Conservation (phyloP, 1,140 invertebrate species). For the Meloidogyne hapla region DNA sequence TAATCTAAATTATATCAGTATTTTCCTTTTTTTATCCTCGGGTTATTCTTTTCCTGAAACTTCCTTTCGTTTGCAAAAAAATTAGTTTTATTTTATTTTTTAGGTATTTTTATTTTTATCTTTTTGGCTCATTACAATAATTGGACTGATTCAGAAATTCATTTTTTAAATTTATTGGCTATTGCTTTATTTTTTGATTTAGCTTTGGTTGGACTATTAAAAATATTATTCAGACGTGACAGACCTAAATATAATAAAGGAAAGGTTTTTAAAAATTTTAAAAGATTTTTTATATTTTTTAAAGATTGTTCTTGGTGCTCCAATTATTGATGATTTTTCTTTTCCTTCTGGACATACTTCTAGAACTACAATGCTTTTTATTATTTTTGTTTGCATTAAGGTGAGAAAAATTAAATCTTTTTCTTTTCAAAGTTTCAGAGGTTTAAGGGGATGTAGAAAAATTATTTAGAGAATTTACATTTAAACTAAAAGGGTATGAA, state of each 20-base stretch:
- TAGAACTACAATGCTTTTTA: slow-evolving; percentile 75
- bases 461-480: no score
- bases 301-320: slow-evolving; percentile 56
- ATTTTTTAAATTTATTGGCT: neutral
- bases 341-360: slow-evolving; percentile 94
- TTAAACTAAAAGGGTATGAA: no score
- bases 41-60: no score
- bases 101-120: neutral
- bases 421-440: no score
- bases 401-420: neutral
- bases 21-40: no score
- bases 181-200: neutral
- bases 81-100: neutral
- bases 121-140: neutral
- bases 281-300: neutral
- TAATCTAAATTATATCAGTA: no score
- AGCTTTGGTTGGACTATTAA: neutral
- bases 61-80: no score
- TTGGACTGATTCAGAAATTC: neutral
- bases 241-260: neutral
- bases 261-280: neutral
- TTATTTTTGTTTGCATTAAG: slow-evolving; percentile 20
- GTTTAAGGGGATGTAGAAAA: no score
- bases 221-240: neutral
- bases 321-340: slow-evolving; percentile 81